A percentile compares a stretch with the other conserved stretches of the same genome.
phyloP scores from a whole-genome alignment of 2,888 invertebrate genomes.

The Heliconius hortense region DNA sequence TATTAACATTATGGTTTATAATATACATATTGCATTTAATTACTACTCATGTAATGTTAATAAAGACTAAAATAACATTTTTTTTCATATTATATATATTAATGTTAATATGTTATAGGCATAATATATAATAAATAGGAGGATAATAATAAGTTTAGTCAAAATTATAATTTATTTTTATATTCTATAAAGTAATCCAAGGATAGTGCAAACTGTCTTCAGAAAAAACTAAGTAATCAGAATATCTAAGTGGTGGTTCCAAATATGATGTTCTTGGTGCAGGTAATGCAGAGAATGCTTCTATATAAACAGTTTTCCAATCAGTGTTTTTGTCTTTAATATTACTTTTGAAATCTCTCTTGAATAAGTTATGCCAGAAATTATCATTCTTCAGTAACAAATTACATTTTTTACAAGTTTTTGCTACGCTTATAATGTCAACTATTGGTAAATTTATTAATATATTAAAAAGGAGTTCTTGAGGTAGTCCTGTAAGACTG shows the following conservation, averaged over 20 bases:
- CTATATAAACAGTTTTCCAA: constrained; percentile 63
- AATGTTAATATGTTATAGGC: neutral
- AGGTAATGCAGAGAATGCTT: constrained; percentile 49
- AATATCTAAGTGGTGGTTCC: constrained; percentile 53
- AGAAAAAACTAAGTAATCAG: constrained; percentile 66
- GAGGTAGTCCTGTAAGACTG: constrained; percentile 71
- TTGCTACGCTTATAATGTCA: constrained; percentile 60
- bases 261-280: constrained; percentile 41
- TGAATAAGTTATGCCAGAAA: constrained; percentile 66
- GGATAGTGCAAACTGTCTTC: constrained; percentile 67
- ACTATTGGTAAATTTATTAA: constrained; percentile 55
- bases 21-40: neutral
- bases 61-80: neutral
- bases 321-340: constrained; percentile 45
- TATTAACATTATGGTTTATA: constrained; percentile 49
- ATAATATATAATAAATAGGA: neutral
- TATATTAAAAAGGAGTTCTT: constrained; percentile 66
- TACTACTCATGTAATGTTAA: neutral
- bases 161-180: constrained; percentile 46
- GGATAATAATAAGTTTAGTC: constrained; percentile 3
- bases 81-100: too few species aligned
- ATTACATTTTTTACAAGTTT: constrained; percentile 62
- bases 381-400: constrained; percentile 55
- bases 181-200: constrained; percentile 69
- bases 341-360: constrained; percentile 59